Evolutionary conservation across 2,113 vertebrate genomes (phyloP).

Genomic region (Oxyruncus cristatus): DNA sequence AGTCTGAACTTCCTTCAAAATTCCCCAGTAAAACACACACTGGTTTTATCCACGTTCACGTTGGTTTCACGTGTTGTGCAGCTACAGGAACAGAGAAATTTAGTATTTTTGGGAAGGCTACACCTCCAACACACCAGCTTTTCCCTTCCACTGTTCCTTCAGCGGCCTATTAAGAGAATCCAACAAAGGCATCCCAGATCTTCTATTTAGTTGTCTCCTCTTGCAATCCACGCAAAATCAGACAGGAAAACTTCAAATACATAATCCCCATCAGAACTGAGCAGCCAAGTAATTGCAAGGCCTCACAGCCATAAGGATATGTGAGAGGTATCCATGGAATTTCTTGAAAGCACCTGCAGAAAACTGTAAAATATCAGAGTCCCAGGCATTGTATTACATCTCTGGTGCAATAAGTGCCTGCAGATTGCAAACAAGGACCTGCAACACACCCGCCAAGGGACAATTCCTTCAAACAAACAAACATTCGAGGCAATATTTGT

Average conservation of each 20-base stretch:
- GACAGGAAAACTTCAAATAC: neutral
- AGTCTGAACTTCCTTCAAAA: neutral
- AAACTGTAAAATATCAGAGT: neutral
- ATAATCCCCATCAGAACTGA: neutral
- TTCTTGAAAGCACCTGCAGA: neutral
- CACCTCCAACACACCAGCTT: neutral
- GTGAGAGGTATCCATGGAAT: neutral
- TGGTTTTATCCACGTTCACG: neutral
- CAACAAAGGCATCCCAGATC: neutral
- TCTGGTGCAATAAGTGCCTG: neutral
- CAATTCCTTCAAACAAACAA: neutral
- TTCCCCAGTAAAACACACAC: neutral
- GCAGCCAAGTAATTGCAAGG: neutral
- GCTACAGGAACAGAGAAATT: neutral
- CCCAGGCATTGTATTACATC: neutral
- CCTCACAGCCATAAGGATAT: fast-evolving
- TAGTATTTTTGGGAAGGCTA: neutral
- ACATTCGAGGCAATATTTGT: neutral
- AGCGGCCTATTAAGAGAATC: neutral
- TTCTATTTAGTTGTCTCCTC: neutral
- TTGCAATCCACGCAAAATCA: neutral
- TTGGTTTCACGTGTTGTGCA: neutral
- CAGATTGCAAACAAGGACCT: neutral
- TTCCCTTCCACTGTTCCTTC: neutral
- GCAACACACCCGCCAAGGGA: neutral